A percentile compares a stretch with the other conserved stretches of the same genome.
These are phyloP conservation scores for Dendrophyllia cribrosa DNA, from an alignment of 64 coral and sea anemone genomes.

Conservation along the genomic window DNA sequence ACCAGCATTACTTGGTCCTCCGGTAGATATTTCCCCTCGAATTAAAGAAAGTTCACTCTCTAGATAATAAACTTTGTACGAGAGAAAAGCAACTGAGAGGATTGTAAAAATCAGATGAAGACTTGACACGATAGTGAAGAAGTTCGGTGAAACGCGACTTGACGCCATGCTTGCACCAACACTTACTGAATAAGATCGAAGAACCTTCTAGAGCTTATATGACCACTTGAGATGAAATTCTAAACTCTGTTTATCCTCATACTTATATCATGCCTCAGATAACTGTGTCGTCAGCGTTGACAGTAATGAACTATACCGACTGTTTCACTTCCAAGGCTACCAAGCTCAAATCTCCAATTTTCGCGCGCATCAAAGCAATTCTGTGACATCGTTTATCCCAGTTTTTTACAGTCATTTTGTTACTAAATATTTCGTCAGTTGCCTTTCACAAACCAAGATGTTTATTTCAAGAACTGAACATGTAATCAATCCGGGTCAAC, in stretches of 20 bases:
- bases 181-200: too few species aligned
- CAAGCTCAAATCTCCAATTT: too few species aligned
- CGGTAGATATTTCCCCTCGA: background rate
- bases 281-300: too few species aligned
- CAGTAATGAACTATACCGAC: too few species aligned
- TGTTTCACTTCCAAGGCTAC: too few species aligned
- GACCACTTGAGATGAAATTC: background rate
- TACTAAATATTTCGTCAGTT: too few species aligned
- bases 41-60: background rate
- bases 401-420: too few species aligned
- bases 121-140: background rate
- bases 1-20: background rate
- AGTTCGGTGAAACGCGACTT: background rate
- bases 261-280: background rate
- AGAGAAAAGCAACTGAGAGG: background rate
- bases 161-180: background rate
- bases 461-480: too few species aligned
- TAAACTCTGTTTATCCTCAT: background rate
- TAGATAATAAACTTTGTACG: conserved; percentile 15
- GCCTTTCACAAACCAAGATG: too few species aligned
- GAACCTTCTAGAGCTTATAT: background rate
- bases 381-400: too few species aligned
- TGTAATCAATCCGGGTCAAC: too few species aligned
- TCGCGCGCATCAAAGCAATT: too few species aligned
- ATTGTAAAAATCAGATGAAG: background rate